These are phyloP conservation scores for Acronicta psi DNA, from an alignment of 2,888 invertebrate species.

Conservation along the genomic window DNA sequence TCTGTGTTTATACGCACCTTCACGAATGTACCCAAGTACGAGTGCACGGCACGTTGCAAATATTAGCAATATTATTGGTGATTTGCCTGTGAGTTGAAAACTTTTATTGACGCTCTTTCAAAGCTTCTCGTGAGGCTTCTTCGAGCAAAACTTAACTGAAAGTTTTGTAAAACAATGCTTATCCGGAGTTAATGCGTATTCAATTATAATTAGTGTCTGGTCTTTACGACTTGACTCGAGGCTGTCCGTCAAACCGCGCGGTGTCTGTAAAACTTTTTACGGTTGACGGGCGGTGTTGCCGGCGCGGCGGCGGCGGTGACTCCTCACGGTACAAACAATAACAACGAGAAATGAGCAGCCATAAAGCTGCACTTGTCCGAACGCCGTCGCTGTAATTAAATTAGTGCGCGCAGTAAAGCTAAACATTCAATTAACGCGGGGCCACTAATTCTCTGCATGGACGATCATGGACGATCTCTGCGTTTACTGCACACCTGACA, in stretches of 20 bases:
- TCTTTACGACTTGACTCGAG: background rate
- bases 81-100: background rate
- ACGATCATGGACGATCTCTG: constrained; percentile 4
- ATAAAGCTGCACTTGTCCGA: constrained; percentile 5
- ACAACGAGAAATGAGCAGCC: background rate
- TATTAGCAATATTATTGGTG: constrained; percentile 16
- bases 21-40: background rate
- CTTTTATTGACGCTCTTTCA: background rate
- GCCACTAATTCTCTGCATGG: constrained; percentile 1
- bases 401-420: constrained; percentile 19
- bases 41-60: background rate
- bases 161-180: background rate
- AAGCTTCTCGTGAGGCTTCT: background rate
- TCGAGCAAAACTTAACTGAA: background rate
- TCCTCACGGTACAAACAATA: background rate
- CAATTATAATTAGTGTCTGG: constrained; percentile 3
- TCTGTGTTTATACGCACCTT: background rate
- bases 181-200: background rate
- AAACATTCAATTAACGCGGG: constrained; percentile 18
- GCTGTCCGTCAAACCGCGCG: background rate
- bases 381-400: constrained; percentile 4
- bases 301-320: constrained; percentile 1
- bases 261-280: background rate
- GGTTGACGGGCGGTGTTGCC: constrained; percentile 2
- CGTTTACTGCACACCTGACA: background rate